A percentile compares a stretch with the other conserved stretches of the same genome.
These are phyloP conservation scores for Corythaeola cristata DNA, from an alignment of 2,113 vertebrate species.

Conservation along the genomic window DNA sequence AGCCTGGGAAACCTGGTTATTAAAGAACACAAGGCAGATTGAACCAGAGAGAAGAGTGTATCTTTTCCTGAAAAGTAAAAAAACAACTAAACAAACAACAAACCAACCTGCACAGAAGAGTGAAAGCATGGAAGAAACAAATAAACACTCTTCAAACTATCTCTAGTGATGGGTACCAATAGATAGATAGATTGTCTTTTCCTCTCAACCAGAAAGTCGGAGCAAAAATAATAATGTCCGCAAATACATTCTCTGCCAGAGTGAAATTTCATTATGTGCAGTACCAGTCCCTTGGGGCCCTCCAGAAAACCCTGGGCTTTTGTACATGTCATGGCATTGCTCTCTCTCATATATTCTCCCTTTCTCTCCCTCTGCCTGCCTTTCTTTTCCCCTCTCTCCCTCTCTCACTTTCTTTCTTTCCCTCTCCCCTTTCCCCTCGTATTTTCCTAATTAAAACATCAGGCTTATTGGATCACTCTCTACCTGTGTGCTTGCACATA, in stretches of 20 bases:
- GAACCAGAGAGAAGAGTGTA: neutral
- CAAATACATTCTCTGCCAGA: neutral
- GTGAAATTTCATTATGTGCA: neutral
- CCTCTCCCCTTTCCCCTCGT: neutral
- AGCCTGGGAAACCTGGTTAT: neutral
- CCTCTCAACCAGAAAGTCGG: neutral
- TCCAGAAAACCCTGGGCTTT: neutral
- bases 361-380: neutral
- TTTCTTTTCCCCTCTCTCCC: neutral
- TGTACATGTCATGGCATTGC: neutral
- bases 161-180: neutral
- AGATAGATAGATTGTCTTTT: neutral
- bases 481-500: neutral
- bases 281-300: neutral
- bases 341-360: neutral
- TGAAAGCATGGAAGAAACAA: neutral
- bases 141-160: neutral
- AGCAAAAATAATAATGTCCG: neutral
- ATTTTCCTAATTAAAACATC: neutral
- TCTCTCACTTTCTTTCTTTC: neutral
- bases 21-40: neutral
- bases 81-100: neutral
- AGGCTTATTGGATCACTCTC: neutral
- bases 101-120: neutral
- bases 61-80: neutral